These are phyloP conservation scores for Oxyscelio sp. DNA, from an alignment of 2,888 invertebrate species.

Conservation along the genomic window DNA sequence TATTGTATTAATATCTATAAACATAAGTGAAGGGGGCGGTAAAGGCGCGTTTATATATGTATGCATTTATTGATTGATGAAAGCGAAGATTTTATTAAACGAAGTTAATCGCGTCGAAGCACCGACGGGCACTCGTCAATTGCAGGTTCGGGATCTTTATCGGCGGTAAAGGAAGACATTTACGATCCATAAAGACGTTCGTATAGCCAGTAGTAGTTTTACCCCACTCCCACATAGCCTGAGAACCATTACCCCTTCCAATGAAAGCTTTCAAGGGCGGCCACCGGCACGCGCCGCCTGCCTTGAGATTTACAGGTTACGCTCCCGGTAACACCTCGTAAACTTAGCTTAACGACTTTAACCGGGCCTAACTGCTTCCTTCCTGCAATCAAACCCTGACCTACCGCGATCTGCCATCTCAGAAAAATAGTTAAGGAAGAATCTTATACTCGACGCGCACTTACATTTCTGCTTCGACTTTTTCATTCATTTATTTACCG, in stretches of 20 bases:
- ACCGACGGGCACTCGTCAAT: slow-evolving; percentile 79
- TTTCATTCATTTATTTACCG: too few species aligned
- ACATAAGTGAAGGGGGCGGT: slow-evolving; percentile 27
- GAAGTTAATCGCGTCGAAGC: slow-evolving; percentile 48
- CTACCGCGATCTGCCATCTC: slow-evolving; percentile 80
- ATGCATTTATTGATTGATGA: slow-evolving; percentile 69
- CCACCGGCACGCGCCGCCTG: slow-evolving; percentile 87
- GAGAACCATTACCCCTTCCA: slow-evolving; percentile 81
- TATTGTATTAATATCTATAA: slow-evolving; percentile 48
- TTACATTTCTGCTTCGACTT: neutral
- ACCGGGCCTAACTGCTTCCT: slow-evolving; percentile 89
- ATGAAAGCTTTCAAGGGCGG: slow-evolving; percentile 85
- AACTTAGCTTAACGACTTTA: slow-evolving; percentile 89
- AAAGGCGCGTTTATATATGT: slow-evolving; percentile 65
- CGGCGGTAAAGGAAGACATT: slow-evolving; percentile 88
- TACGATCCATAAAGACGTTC: slow-evolving; percentile 89
- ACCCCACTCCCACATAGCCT: slow-evolving; percentile 82
- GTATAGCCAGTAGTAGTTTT: slow-evolving; percentile 82
- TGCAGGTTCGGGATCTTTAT: slow-evolving; percentile 87
- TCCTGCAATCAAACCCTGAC: slow-evolving; percentile 88
- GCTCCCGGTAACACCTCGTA: slow-evolving; percentile 89
- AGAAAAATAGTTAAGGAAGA: slow-evolving; percentile 66
- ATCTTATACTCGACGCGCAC: slow-evolving; percentile 36
- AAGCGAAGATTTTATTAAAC: slow-evolving; percentile 78
- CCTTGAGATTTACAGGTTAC: slow-evolving; percentile 88